These are phyloP conservation scores for Micrasema longulum DNA, from an alignment of 1,140 invertebrate species.

Conservation along the genomic window DNA sequence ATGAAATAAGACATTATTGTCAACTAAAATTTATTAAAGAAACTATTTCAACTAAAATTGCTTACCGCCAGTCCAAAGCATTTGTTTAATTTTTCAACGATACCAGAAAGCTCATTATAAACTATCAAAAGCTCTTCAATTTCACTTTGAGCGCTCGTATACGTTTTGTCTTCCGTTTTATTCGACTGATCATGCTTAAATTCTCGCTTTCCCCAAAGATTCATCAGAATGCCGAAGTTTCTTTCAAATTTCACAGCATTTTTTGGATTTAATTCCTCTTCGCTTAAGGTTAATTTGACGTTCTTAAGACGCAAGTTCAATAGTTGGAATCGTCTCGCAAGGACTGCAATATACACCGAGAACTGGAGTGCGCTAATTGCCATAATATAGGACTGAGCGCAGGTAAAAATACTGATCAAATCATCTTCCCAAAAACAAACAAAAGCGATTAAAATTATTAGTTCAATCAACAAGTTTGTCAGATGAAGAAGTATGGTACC, in stretches of 20 bases:
- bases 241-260: constrained; percentile 23
- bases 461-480: neutral
- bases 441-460: neutral
- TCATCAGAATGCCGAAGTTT: constrained; percentile 18
- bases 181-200: neutral
- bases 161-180: neutral
- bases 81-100: constrained; percentile 22
- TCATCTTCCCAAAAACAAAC: neutral
- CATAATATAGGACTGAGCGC: constrained; percentile 1
- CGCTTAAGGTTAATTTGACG: neutral
- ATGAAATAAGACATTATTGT: too few species aligned
- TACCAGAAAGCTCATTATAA: constrained; percentile 21
- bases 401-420: neutral
- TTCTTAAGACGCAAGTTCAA: constrained; percentile 28
- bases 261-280: constrained; percentile 4
- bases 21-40: too few species aligned
- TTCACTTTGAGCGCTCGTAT: neutral
- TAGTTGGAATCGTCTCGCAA: constrained; percentile 24
- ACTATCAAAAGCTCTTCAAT: constrained; percentile 5
- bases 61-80: constrained; percentile 32
- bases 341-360: neutral
- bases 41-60: neutral
- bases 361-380: neutral
- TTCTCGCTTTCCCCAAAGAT: constrained; percentile 6
- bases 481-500: neutral